These are phyloP conservation scores for Phortica okadai DNA, from an alignment of 2,888 invertebrate genomes.

Conservation along the genomic window DNA sequence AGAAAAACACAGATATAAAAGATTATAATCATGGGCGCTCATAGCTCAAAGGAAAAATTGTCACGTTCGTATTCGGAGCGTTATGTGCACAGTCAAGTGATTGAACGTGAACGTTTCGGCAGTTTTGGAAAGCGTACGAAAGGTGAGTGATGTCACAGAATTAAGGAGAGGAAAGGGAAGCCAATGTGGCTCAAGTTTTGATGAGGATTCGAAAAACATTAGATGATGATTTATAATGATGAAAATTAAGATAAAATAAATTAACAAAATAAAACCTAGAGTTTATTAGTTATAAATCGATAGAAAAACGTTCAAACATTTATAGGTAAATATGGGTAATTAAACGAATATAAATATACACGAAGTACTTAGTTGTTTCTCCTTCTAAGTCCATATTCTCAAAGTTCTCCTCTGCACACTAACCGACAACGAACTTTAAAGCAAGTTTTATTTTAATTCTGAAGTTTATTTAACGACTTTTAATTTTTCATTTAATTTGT, in stretches of 20 bases:
- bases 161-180: constrained; percentile 32
- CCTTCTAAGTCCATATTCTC: no score
- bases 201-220: neutral
- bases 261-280: no score
- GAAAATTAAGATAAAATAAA: neutral
- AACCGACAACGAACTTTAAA: no score
- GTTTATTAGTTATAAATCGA: no score
- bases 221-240: no score
- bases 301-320: no score
- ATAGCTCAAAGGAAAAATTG: constrained; percentile 86
- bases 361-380: no score
- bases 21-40: constrained; percentile 81
- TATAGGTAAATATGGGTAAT: no score
- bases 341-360: no score
- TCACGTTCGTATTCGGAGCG: constrained; percentile 82
- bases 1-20: neutral
- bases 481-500: constrained; percentile 18
- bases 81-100: constrained; percentile 78
- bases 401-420: no score
- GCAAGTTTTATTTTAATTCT: neutral
- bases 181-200: constrained; percentile 5
- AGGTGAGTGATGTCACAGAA: constrained; percentile 52
- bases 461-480: neutral
- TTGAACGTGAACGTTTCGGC: constrained; percentile 83
- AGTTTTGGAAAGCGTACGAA: constrained; percentile 82